Base-by-base conservation (phyloP, 2,888 invertebrate species). In the Xylota segnis region DNA sequence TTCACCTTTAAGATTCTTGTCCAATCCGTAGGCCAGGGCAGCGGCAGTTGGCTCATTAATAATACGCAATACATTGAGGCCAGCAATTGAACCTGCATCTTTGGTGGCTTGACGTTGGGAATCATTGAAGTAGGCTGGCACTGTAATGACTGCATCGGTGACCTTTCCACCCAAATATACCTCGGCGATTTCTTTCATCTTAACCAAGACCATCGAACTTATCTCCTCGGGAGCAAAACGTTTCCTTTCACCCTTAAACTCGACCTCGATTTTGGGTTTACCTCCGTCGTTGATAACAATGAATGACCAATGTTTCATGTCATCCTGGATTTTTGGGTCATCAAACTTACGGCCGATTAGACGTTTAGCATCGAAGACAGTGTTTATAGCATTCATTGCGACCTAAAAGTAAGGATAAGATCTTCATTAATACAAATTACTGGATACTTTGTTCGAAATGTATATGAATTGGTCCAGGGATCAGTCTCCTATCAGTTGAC, bases 31-130 rank as follows among this genome's bases (percentile, higher is more conserved):
- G 76, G 97, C 97, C 79, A 97, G 93, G 50, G 97, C 97, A 18
- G 97, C 97, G 0, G 97, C 96, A 2, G 97, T 98, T 7, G 98
- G 98, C 91, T 98, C 97, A 91, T 97, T 97, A 88, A 97, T 97
- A 84, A 98, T 98, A 89, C 98, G 94, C 47, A 98, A 93, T 2
- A 98, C 97, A 91, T 97, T 97, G 29, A 98, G 91, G 0, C 96
- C 97, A 23, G 98, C 96, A 90, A 96, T 96, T 3, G 94, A 94
- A 0, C 98, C 98, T 10, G 98, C 97, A 92, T 98, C 98, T 92
- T 98, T 98, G 7, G 97, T 97, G 10, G 96, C 96, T 91, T 96
- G 96, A 10, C 96, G 94, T 91, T 96, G 96, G 3, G 96, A 95
- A 89, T 96, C 96, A 90, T 96, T 96, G 90, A 96, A 96, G 90